Percentiles rank a stretch among this genome's conserved stretches.
Conservation (phyloP, 2,113 vertebrate species). For the Apodemus sylvaticus region DNA sequence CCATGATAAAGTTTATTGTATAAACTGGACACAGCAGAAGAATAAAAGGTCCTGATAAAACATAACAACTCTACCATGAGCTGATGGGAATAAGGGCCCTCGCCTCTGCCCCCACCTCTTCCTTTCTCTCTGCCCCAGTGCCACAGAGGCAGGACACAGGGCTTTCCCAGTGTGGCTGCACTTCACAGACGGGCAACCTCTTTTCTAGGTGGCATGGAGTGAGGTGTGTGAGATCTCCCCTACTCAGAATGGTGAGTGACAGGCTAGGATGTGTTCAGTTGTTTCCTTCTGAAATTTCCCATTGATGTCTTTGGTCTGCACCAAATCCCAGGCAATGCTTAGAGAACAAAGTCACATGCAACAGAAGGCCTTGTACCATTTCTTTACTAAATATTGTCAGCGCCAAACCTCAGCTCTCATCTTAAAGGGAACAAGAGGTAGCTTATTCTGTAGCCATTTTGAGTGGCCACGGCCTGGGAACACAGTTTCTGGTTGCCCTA, state of each 20-base stretch:
- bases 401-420: neutral
- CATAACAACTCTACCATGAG: neutral
- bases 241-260: neutral
- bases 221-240: neutral
- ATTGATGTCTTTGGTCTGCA: neutral
- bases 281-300: neutral
- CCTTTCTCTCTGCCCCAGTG: neutral
- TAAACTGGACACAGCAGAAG: neutral
- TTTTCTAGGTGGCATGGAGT: neutral
- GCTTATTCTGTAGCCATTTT: neutral
- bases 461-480: neutral
- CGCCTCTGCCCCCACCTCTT: too few relatives aligned
- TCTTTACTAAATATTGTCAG: neutral
- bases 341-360: neutral
- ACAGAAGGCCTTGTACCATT: neutral
- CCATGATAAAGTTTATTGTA: neutral
- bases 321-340: neutral
- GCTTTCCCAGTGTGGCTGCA: too few relatives aligned
- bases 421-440: neutral
- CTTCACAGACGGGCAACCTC: too few relatives aligned
- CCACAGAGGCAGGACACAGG: too few relatives aligned
- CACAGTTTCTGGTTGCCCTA: neutral
- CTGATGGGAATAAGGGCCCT: neutral
- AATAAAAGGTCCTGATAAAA: neutral
- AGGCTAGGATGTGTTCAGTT: too few relatives aligned